Base-by-base conservation (phyloP, 2,113 vertebrate species). In the Piprites chloris region DNA sequence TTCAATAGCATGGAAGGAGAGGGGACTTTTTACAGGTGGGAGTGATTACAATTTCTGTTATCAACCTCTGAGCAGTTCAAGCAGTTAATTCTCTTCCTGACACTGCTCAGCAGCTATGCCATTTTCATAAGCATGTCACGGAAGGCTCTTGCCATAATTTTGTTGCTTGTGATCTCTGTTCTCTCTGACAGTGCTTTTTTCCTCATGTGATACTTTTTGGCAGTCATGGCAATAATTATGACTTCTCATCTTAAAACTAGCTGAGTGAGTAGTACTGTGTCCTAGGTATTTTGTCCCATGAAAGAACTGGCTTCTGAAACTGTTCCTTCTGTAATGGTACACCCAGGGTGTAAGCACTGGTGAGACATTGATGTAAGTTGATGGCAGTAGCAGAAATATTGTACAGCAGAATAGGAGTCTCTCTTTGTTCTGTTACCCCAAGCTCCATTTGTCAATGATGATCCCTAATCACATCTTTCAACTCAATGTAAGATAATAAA, bases 41-140 rank as follows among this genome's bases (percentile, higher is more conserved):
- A 83, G 85, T 35, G 71, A 93, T 93, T 92, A 85, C 22, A 85
- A 55, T 35, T 58, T 88, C 71, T 77, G 47, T 89, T 96, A 91
- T 32, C 78, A 74, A 62, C 76, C 32, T 91, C 44, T 85, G 71
- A 84, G 61, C 46, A 73, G 42, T 52, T 85, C 52, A 65, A 65
- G 47, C 62, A 76, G 52, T 86, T 90, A 82, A 91, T 77, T 93
- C 37, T 71, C 28, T 92, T 90, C 41, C 67, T 84, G 79, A 46
- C 11, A 3, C 24, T 56, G 59, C 68, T 91, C 68, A 86, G 56
- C 35, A 56, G 35, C 67, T 78, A 19, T 90, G 44, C 55, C 21
- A 27, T 78, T 93, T 93, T 85, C 84, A 52, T 76, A 87, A 83
- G 63, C 35, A 10, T 85, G 33, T 71, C 37, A 80, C 61, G 66